Evolutionary conservation across 2,888 invertebrate species (phyloP), one percentile per base, ranked within the genome.

Genomic region (Trichogramma evanescens): DNA sequence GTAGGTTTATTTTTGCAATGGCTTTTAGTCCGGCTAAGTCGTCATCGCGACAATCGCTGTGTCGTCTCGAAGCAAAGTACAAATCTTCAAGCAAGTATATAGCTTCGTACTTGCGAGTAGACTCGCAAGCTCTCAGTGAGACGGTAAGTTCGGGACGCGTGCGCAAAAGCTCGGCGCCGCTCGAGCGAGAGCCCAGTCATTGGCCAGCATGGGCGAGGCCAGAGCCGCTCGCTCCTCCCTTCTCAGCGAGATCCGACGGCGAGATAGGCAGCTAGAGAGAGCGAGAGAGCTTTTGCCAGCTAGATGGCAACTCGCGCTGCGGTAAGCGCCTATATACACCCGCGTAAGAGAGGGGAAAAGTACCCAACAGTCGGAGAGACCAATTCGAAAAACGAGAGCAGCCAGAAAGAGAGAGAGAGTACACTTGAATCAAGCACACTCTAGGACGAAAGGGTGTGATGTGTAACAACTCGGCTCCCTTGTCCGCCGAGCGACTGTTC

Each of bases 381-480:
- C 51, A 41, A 59, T 60, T 61, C 57, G 45, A 52, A 61, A 56
- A 58, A 61, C 54, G 44, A 13, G 58, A 50, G 61, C 54, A 59
- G 52, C 43, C 59, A 49, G 48, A 59, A 55, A 56, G 55, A 50
- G 56, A 59, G 61, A 60, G 49, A 50, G 71, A 74, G 74, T 71
- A 72, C 76, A 76, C 76, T 76, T 74, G 72, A 73, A 69, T 73
- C 69, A 76, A 76, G 76, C 74, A 74, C 74, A 71, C 74, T 75
- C 74, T 26, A 26, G 68, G 69, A 63, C 69, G 67, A 70, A 74
- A 74, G 73, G 73, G 71, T 54, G 58, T 55, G 54, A 58, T 57
- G 61, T 50, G 43, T 50, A 26, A 26, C 26, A 26, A 26, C 26
- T 26, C 26, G 26, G 26, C 26, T 26, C 26, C 26, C 26, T 26